Percentiles rank a stretch among this genome's conserved stretches.
These are phyloP conservation scores for Resseliella maxima DNA, from an alignment of 2,888 invertebrate genomes.

Conservation along the genomic window DNA sequence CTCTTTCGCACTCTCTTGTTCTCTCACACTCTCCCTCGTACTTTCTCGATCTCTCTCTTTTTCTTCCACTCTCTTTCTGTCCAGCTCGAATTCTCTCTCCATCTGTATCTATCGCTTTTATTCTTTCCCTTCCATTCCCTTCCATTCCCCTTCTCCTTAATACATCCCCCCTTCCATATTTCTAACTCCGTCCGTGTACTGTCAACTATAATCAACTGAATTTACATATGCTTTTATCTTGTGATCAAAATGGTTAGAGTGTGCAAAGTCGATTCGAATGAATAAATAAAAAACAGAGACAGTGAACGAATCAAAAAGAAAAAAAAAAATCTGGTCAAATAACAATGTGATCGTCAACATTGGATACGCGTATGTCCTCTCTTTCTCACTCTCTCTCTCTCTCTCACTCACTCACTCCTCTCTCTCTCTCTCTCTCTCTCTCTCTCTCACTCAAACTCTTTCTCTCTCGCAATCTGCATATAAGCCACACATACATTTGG, in stretches of 20 bases:
- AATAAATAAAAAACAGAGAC: neutral
- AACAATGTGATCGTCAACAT: neutral
- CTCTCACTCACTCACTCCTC: no score
- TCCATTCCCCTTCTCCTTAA: neutral
- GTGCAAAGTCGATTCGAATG: neutral
- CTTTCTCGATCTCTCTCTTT: no score
- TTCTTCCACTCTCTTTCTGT: no score
- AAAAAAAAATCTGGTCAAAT: neutral
- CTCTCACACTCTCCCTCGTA: no score
- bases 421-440: no score
- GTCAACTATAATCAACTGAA: neutral
- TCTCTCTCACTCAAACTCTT: no score
- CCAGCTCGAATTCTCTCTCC: no score
- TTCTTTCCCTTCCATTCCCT: neutral
- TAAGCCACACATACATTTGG: neutral
- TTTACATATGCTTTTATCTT: conserved; percentile 41
- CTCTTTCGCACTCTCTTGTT: no score
- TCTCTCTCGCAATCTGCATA: conserved; percentile 34
- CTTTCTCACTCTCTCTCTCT: no score
- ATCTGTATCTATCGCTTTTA: no score
- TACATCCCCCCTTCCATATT: neutral
- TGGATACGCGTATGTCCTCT: neutral
- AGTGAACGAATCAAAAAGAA: neutral
- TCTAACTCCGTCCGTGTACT: no score
- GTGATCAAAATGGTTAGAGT: neutral